Percentiles rank a stretch among this genome's conserved stretches.
Evolutionary conservation across 2,888 invertebrate genomes (phyloP).

Genomic region (Ferrisia virgata): DNA sequence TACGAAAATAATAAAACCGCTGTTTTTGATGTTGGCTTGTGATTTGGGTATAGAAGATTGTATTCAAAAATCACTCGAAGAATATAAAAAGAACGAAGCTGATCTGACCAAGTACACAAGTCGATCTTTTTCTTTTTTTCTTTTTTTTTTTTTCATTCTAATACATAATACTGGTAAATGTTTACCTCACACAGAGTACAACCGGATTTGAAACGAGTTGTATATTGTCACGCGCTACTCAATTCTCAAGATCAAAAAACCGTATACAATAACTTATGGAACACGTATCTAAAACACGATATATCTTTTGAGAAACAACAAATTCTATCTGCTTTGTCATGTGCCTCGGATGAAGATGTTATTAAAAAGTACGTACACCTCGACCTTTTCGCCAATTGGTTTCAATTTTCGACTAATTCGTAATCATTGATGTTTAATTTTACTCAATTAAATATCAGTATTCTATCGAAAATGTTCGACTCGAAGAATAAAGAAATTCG

Average conservation of each 20-base stretch:
- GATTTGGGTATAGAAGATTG: background rate
- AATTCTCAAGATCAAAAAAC: slow-evolving; percentile 1
- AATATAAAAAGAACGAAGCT: background rate
- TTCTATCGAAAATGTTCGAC: background rate
- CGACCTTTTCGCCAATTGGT: too few species aligned
- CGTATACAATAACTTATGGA: slow-evolving; percentile 5
- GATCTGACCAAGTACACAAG: background rate
- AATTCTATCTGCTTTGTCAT: background rate
- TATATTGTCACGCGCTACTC: slow-evolving; percentile 42
- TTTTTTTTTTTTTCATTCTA: background rate
- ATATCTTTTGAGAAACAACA: background rate
- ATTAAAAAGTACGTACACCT: slow-evolving; percentile 43
- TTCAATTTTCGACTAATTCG: too few species aligned
- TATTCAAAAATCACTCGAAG: background rate
- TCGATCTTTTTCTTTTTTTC: background rate
- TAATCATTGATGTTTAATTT: too few species aligned
- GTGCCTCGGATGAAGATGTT: background rate
- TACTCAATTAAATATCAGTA: background rate
- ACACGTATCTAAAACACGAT: background rate
- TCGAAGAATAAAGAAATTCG: background rate
- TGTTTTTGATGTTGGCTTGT: background rate
- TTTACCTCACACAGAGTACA: slow-evolving; percentile 42
- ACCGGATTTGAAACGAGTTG: slow-evolving; percentile 46
- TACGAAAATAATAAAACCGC: background rate
- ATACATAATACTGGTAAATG: too few species aligned